Conservation (phyloP, 2,888 invertebrate genomes). For the Cloeon dipterum region DNA sequence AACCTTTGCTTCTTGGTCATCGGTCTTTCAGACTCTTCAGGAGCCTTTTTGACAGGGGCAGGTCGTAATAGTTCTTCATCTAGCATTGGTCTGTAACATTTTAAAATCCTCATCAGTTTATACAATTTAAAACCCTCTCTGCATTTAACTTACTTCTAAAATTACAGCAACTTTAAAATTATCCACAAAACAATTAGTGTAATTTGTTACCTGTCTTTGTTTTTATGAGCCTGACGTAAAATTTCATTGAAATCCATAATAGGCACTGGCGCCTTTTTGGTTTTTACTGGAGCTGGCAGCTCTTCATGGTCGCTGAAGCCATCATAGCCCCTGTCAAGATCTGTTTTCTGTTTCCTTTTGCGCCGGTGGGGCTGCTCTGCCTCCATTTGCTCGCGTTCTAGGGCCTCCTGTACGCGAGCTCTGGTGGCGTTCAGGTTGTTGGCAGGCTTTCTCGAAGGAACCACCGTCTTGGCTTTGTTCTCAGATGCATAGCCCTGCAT, state of each 20-base stretch:
- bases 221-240: slow-evolving; percentile 24
- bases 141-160: too few species aligned
- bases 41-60: slow-evolving; percentile 14
- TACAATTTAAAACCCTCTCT: too few species aligned
- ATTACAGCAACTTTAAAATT: too few species aligned
- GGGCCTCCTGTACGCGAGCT: slow-evolving; percentile 51
- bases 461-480: too few species aligned
- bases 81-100: slow-evolving; percentile 54
- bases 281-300: slow-evolving; percentile 24
- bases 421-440: too few species aligned
- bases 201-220: too few species aligned
- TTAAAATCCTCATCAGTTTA: too few species aligned
- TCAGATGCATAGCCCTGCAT: too few species aligned
- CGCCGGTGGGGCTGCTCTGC: slow-evolving; percentile 41
- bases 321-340: slow-evolving; percentile 14
- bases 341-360: slow-evolving; percentile 19
- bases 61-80: slow-evolving; percentile 24
- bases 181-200: too few species aligned
- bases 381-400: slow-evolving; percentile 45
- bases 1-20: slow-evolving; percentile 62
- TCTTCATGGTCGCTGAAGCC: slow-evolving; percentile 15
- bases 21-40: slow-evolving; percentile 39
- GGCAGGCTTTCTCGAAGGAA: slow-evolving; percentile 10
- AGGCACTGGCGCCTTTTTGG: slow-evolving; percentile 36
- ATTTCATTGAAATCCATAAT: slow-evolving; percentile 57